A percentile compares a stretch with the other conserved stretches of the same genome.
These are phyloP conservation scores for Drosophila chauvacae DNA, from an alignment of 1,140 invertebrate genomes.

Conservation along the genomic window DNA sequence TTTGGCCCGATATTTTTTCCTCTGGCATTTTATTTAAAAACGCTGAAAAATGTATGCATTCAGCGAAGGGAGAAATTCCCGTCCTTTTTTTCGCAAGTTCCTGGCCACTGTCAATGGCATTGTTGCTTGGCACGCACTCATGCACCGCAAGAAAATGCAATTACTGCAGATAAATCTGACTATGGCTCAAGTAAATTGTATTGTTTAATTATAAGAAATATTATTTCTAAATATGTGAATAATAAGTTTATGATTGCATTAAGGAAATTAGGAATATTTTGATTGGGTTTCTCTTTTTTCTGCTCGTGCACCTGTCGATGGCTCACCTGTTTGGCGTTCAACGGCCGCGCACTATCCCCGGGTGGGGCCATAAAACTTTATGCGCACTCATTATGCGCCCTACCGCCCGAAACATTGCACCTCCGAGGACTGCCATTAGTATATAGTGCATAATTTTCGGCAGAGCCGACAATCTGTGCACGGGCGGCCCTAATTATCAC, in stretches of 20 bases:
- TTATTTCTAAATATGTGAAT: no score
- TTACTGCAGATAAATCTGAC: background rate
- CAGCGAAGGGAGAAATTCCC: constrained; percentile 8
- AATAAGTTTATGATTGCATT: background rate
- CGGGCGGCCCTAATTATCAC: constrained; percentile 61
- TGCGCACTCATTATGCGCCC: constrained; percentile 53
- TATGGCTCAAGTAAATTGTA: background rate
- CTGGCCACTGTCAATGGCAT: constrained; percentile 35
- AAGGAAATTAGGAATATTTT: background rate
- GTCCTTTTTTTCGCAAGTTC: constrained; percentile 10
- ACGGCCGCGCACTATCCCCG: background rate
- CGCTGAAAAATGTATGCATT: constrained; percentile 32
- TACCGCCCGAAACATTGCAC: constrained; percentile 39
- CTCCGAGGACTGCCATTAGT: constrained; percentile 54
- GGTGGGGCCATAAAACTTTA: constrained; percentile 59
- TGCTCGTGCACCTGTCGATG: constrained; percentile 11
- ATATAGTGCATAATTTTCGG: constrained; percentile 53
- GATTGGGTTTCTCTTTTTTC: background rate
- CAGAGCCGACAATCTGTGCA: constrained; percentile 51
- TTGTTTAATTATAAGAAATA: background rate
- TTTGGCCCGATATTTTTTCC: constrained; percentile 39
- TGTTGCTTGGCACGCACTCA: constrained; percentile 47
- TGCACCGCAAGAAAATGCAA: constrained; percentile 16
- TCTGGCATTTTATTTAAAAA: constrained; percentile 46
- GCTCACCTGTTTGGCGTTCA: constrained; percentile 20